A percentile compares a stretch with the other conserved stretches of the same genome.
These are phyloP conservation scores for Mythimna vitellina DNA, from an alignment of 2,888 invertebrate species.

Conservation along the genomic window DNA sequence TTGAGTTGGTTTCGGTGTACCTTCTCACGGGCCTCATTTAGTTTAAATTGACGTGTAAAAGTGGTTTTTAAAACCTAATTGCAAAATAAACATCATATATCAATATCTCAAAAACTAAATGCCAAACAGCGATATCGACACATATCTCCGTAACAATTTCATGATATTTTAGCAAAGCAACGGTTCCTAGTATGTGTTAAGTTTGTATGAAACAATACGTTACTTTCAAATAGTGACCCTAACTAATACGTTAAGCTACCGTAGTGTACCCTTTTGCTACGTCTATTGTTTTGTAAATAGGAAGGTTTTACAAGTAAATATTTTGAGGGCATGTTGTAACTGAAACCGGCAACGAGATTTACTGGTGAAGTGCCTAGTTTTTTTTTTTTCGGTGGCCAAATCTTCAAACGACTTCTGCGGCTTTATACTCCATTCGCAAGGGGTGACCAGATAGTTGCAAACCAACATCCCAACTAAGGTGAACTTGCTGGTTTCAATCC, in stretches of 20 bases:
- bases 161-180: constrained; percentile 3
- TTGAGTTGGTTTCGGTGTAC: no score
- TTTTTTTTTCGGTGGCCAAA: neutral
- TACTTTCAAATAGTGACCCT: constrained; percentile 38
- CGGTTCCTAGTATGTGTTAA: constrained; percentile 39
- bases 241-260: constrained; percentile 42
- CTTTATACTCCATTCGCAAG: no score
- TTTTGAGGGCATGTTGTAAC: constrained; percentile 27
- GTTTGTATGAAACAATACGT: constrained; percentile 21
- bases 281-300: constrained; percentile 42
- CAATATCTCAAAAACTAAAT: neutral
- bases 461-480: no score
- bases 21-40: no score
- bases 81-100: no score
- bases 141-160: constrained; percentile 6
- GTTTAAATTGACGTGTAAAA: no score
- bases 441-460: no score
- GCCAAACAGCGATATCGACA: neutral
- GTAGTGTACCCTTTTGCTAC: constrained; percentile 27
- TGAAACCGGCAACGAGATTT: neutral
- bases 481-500: no score
- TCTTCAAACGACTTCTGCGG: neutral
- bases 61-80: no score
- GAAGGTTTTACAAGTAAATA: constrained; percentile 27
- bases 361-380: neutral